Percentiles rank a stretch among this genome's conserved stretches.
phyloP scores from a whole-genome alignment of 2,888 invertebrate species.

The Spilosoma lubricipeda region DNA sequence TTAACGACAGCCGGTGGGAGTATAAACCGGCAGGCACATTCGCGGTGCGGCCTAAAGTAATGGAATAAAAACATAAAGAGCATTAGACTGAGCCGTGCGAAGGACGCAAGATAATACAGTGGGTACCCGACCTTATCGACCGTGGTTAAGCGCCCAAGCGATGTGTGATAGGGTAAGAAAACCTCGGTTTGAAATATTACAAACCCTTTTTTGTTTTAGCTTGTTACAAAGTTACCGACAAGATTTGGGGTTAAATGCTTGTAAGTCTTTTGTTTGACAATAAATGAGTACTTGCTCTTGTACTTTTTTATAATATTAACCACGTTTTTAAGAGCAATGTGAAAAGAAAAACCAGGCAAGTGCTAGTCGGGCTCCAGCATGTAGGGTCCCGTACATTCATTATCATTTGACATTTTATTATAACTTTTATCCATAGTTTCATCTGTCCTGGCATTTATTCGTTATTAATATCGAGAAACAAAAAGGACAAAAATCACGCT shows the following conservation, averaged over 20 bases:
- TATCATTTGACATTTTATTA: too few relatives aligned
- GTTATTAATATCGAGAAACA: too few relatives aligned
- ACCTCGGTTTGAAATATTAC: constrained; percentile 50
- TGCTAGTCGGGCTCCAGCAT: too few relatives aligned
- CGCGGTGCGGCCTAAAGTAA: constrained; percentile 64
- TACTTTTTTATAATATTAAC: constrained; percentile 11
- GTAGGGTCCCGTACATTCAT: too few relatives aligned
- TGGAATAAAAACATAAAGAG: constrained; percentile 82
- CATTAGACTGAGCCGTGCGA: constrained; percentile 59
- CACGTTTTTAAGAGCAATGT: constrained; percentile 2
- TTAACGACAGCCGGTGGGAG: constrained; percentile 62
- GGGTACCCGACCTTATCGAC: constrained; percentile 53
- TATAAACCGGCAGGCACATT: constrained; percentile 60
- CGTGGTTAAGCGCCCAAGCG: constrained; percentile 52
- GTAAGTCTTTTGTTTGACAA: constrained; percentile 21
- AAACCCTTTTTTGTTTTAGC: constrained; percentile 45
- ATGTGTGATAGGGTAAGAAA: constrained; percentile 57
- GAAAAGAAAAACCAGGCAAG: background rate
- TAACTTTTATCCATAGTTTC: too few relatives aligned
- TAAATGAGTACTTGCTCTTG: constrained; percentile 28
- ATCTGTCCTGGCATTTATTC: too few relatives aligned
- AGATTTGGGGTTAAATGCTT: constrained; percentile 36
- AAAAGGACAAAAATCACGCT: too few relatives aligned
- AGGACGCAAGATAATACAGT: constrained; percentile 62
- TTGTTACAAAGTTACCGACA: constrained; percentile 44